phyloP scores from a whole-genome alignment of 2,113 vertebrate species.

The Bos taurus region ARS-UCD2.0 NC_037332.1:35811001-35811500 shows the following conservation, averaged over 20 bases:
- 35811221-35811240: neutral
- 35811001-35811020: neutral
- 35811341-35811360: neutral
- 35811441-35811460: neutral
- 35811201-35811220: neutral
- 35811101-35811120: neutral
- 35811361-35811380: neutral
- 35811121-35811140: neutral
- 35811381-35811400: neutral
- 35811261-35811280: neutral
- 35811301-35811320: neutral
- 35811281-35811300: neutral
- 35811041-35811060: neutral
- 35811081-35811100: neutral
- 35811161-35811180: neutral
- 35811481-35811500: neutral
- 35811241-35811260: neutral
- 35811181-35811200: neutral
- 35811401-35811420: neutral
- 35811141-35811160: neutral
- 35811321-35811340: neutral
- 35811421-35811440: neutral
- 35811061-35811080: neutral
- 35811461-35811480: neutral
- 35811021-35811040: neutral